Evolutionary conservation across 2,113 vertebrate species (phyloP).

Genomic region (Hyaena hyaena): DNA sequence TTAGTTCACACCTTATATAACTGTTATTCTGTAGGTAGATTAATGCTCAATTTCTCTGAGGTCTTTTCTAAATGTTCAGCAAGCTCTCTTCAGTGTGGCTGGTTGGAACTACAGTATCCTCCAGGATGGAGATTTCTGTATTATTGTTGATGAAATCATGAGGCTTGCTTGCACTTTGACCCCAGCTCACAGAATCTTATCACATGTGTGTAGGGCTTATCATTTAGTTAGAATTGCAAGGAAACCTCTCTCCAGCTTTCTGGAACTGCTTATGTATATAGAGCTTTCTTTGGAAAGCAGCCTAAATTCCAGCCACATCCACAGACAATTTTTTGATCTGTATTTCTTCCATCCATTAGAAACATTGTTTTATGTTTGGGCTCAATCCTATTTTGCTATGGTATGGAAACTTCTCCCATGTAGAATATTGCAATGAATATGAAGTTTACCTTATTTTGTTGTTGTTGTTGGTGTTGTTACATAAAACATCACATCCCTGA

Average conservation of each 20-base stretch:
- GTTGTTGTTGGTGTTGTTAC: neutral
- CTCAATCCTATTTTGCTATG: neutral
- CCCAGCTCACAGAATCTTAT: neutral
- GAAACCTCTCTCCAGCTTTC: neutral
- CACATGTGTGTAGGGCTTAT: accelerated
- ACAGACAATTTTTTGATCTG: neutral
- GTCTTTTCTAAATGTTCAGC: neutral
- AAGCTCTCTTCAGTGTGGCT: neutral
- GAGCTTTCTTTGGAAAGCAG: neutral
- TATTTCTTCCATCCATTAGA: neutral
- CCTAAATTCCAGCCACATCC: neutral
- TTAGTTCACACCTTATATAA: neutral
- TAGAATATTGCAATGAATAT: neutral
- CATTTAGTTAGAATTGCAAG: neutral
- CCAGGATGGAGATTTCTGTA: neutral
- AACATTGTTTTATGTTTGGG: neutral
- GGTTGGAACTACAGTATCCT: neutral
- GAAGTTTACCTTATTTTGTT: neutral
- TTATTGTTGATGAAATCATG: neutral
- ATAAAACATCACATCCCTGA: neutral
- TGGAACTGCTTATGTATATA: neutral
- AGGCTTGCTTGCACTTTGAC: neutral
- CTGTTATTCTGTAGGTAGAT: neutral
- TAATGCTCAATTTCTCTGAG: neutral
- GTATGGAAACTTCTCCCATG: neutral